Conservation (phyloP, 92 coral and sea anemone species). For the Palythoa grandiflora region DNA sequence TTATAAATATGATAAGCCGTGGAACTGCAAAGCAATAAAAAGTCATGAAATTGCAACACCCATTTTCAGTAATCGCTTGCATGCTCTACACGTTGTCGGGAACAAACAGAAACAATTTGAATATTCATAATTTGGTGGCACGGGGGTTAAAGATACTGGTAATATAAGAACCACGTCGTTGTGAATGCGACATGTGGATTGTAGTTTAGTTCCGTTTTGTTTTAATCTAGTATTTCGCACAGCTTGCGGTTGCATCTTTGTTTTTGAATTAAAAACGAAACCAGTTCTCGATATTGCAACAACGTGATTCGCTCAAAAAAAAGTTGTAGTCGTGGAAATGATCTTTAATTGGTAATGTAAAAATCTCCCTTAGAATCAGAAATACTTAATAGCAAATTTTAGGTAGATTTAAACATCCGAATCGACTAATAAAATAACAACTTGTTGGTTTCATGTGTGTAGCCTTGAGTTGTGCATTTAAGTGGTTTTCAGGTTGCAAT, state of each 20-base stretch:
- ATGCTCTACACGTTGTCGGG: constrained; percentile 15
- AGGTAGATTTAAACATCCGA: neutral
- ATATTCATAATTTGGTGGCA: constrained; percentile 37
- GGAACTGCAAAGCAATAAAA: neutral
- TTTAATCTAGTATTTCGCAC: neutral
- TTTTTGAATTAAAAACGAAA: neutral
- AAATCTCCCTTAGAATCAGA: neutral
- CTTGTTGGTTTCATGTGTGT: constrained; percentile 1
- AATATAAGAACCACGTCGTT: neutral
- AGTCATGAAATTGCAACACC: constrained; percentile 8
- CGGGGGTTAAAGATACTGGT: neutral
- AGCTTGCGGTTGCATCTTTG: neutral
- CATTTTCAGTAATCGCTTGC: neutral
- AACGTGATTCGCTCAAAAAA: neutral
- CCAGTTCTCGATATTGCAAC: neutral
- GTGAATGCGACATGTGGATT: neutral
- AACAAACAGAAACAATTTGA: constrained; percentile 34
- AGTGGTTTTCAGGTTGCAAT: neutral
- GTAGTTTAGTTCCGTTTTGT: constrained; percentile 5
- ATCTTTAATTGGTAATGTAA: constrained; percentile 12
- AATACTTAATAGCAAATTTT: neutral
- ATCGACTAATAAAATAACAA: neutral
- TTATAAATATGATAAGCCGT: constrained; percentile 16
- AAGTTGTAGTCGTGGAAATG: neutral
- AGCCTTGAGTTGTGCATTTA: neutral